Evolutionary conservation across 1,140 invertebrate genomes (phyloP).

Genomic region (Brachionus plicatilis): DNA sequence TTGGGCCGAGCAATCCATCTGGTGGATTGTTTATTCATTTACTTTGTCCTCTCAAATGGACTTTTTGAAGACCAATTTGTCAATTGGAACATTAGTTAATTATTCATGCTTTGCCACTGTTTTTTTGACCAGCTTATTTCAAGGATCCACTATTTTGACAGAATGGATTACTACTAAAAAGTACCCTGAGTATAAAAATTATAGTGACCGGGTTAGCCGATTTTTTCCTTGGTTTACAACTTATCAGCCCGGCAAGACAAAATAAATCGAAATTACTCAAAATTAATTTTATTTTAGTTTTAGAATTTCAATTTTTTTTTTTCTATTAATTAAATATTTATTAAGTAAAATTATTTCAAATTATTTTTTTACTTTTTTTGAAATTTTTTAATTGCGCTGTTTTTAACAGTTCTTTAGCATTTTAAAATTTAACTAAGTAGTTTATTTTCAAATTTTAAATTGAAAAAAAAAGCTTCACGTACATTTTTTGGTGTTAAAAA

Average conservation of each 20-base stretch:
- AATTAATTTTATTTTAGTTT: not conserved
- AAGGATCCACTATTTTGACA: slow-evolving; percentile 15
- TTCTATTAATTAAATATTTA: not conserved
- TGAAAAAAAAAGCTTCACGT: too few species aligned
- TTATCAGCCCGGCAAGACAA: not conserved
- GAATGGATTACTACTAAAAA: slow-evolving; percentile 29
- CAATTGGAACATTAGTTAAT: not conserved
- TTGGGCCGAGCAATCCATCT: slow-evolving; percentile 12
- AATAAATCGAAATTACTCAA: not conserved
- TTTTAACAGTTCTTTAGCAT: too few species aligned
- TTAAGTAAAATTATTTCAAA: too few species aligned
- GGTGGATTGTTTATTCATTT: slow-evolving; percentile 33
- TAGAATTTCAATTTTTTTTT: not conserved
- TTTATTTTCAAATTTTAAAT: too few species aligned
- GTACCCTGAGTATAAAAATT: slow-evolving; percentile 31
- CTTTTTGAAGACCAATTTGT: not conserved
- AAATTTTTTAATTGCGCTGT: too few species aligned
- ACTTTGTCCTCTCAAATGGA: not conserved
- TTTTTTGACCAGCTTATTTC: slow-evolving; percentile 9
- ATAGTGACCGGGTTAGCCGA: not conserved
- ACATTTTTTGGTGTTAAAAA: too few species aligned
- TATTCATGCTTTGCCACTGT: not conserved
- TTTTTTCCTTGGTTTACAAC: slow-evolving; percentile 26
- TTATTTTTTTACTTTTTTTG: too few species aligned
- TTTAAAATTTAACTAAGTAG: too few species aligned